Evolutionary conservation across 92 coral and sea anemone genomes (phyloP), one percentile per base, ranked within the genome.

Genomic region (Porites rus): DNA sequence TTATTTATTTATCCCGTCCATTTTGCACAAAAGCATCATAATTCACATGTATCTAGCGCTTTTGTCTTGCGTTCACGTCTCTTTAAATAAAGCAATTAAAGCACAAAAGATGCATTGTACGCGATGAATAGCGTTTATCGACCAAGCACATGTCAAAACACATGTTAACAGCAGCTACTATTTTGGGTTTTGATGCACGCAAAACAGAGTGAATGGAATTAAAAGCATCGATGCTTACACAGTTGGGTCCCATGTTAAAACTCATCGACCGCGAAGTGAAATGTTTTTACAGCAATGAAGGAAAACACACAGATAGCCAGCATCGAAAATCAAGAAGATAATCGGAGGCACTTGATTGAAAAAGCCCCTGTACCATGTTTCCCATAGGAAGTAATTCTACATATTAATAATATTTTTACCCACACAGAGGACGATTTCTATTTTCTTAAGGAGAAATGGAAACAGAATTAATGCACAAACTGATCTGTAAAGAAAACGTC

Each of bases 131-230:
- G 90, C 96, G 80, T 94, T 94, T 91, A 94, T 94, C 98, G 76
- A 92, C 86, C 89, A 88, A 88, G 98, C 98, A 93, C 98, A 93
- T 94, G 98, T 94, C 96, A 93, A 81, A 93, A 90, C 98, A 94
- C 98, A 94, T 94, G 98, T 88, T 93, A 90, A 93, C 92, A 93
- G 78, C 96, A 93, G 96, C 88, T 92, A 94, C 98, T 92, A 91
- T 82, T 83, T 84, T 88, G 78, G 86, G 79, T 77, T 78, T 75
- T 78, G 88, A 86, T 88, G 88, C 95, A 77, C 91, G 93, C 83
- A 80, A 92, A 79, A 82, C 63, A 58, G 82, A 89, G 83, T 83
- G 91, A 88, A 91, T 61, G 77, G 73, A 83, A 71, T 83, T 77
- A 75, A 93, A 88, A 79, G 92, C 93, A 92, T 91, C 72, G 72